A percentile compares a stretch with the other conserved stretches of the same genome.
These are phyloP conservation scores for Equus przewalskii DNA, from an alignment of 2,113 vertebrate genomes.

Conservation along the genomic window DNA sequence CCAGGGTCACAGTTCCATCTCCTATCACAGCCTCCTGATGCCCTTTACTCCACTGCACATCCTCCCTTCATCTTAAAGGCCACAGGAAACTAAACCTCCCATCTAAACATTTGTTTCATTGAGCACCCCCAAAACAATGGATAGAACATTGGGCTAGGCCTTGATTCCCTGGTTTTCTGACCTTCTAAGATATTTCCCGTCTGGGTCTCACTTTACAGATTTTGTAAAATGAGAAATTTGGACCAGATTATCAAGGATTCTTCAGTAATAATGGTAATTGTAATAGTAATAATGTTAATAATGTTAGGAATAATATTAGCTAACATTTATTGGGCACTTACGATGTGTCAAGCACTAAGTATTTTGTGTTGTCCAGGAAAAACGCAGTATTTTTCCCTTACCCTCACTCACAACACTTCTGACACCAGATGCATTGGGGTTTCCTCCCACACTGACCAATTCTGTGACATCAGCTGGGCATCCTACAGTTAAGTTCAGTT, in stretches of 20 bases:
- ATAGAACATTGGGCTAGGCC: neutral
- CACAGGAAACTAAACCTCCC: neutral
- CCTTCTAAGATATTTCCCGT: neutral
- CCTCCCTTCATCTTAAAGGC: neutral
- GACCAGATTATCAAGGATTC: neutral
- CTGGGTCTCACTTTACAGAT: neutral
- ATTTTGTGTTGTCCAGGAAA: neutral
- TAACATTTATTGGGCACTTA: neutral
- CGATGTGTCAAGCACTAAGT: neutral
- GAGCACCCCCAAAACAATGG: neutral
- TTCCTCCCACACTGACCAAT: neutral
- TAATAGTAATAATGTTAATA: neutral
- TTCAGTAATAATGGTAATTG: neutral
- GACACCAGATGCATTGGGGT: neutral
- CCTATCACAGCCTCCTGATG: neutral
- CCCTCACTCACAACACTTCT: neutral
- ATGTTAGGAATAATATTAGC: neutral
- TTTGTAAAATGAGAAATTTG: slow-evolving; percentile 15
- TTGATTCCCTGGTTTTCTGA: neutral
- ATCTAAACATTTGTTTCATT: neutral
- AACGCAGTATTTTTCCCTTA: neutral
- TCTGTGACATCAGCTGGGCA: neutral
- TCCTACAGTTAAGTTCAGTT: neutral
- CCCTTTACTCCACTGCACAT: neutral
- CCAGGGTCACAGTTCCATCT: neutral